Conservation (phyloP, 2,797 vertebrate genomes). For the Chelidonichthys spinosus region DNA sequence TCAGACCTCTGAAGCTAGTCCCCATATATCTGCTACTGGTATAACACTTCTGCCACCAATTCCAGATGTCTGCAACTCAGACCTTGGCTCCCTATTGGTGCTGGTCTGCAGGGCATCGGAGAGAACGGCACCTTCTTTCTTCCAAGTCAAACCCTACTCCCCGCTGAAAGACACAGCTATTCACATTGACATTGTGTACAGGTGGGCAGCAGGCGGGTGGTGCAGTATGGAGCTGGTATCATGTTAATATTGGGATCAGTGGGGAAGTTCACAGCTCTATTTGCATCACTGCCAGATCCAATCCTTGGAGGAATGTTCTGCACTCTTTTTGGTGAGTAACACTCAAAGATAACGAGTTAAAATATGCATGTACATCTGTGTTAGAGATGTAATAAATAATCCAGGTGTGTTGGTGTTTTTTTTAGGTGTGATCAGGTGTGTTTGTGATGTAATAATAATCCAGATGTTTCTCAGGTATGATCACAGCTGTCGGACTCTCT, state of each 20-base stretch:
- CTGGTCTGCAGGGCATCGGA: background rate
- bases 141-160: background rate
- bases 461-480: slow-evolving; percentile 89
- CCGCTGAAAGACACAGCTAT: background rate
- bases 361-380: background rate
- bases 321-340: slow-evolving; percentile 91
- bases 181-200: slow-evolving; percentile 59
- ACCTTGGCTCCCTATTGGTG: background rate
- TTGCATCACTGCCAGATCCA: slow-evolving; percentile 94
- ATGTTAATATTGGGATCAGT: slow-evolving; percentile 94
- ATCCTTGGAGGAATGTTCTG: slow-evolving; percentile 98
- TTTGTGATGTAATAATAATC: background rate
- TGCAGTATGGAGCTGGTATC: slow-evolving; percentile 94
- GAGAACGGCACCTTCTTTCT: background rate
- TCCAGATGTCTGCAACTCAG: background rate
- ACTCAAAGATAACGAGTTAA: accelerated
- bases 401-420: background rate
- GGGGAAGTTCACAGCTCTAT: slow-evolving; percentile 96
- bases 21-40: background rate
- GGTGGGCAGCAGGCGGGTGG: slow-evolving; percentile 96
- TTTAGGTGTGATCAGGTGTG: background rate
- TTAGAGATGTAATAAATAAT: background rate
- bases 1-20: background rate
- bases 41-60: background rate
- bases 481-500: slow-evolving; percentile 95